These are phyloP conservation scores for Chaunax sp. DNA, from an alignment of 2,797 vertebrate species.

Conservation along the genomic window DNA sequence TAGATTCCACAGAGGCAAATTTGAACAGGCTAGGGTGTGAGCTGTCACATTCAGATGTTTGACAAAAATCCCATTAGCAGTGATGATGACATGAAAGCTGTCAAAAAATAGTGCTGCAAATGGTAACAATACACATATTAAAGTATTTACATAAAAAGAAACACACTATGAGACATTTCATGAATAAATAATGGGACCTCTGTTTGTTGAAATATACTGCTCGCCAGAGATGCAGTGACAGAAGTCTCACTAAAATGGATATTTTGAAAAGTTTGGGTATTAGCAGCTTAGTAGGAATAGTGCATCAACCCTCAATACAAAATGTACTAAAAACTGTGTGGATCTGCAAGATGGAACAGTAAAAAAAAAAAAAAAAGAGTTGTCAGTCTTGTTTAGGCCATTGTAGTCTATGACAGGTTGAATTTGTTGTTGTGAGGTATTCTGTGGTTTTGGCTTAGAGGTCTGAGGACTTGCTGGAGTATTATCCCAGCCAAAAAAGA, in stretches of 20 bases:
- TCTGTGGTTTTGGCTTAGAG: conserved; percentile 57
- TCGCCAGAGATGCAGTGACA: neutral
- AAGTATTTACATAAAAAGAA: neutral
- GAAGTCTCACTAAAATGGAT: neutral
- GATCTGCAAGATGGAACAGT: too few relatives aligned
- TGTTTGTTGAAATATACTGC: neutral
- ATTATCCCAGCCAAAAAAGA: conserved; percentile 28
- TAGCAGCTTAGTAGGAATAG: neutral
- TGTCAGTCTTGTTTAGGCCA: conserved; percentile 41
- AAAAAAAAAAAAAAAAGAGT: conserved; percentile 22
- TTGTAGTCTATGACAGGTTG: conserved; percentile 48
- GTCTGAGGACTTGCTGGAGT: conserved; percentile 23
- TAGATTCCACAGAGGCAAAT: conserved; percentile 9
- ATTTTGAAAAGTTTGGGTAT: neutral
- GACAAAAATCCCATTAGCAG: conserved; percentile 1
- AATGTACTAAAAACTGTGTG: neutral
- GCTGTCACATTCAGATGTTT: conserved; percentile 3
- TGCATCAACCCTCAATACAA: conserved; percentile 6
- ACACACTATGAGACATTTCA: neutral
- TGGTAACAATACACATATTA: neutral
- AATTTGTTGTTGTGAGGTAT: conserved; percentile 67
- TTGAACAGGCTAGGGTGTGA: neutral
- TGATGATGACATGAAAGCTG: neutral
- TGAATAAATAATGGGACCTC: neutral
- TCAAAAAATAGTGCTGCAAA: neutral